phyloP scores from a whole-genome alignment of 2,113 vertebrate genomes.

The Lathamus discolor region DNA sequence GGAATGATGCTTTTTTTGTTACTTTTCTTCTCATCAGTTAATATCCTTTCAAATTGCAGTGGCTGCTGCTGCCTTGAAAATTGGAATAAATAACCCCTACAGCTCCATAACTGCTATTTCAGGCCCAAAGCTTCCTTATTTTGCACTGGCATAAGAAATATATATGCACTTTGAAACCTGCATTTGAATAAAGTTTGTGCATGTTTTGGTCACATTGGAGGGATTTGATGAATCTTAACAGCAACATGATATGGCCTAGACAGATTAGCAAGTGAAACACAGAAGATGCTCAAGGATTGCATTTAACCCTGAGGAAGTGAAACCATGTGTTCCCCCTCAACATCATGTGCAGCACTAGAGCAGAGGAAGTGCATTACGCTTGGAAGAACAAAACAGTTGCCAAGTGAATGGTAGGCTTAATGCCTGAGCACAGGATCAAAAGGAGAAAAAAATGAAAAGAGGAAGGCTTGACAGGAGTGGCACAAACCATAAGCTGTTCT shows the following conservation, averaged over 20 bases:
- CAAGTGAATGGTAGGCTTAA: not conserved
- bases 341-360: not conserved
- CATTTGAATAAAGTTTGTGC: not conserved
- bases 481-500: not conserved
- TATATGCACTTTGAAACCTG: not conserved
- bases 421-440: not conserved
- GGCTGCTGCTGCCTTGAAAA: not conserved
- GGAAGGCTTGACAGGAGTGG: not conserved
- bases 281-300: not conserved
- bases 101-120: not conserved
- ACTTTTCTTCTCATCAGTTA: not conserved
- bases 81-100: not conserved
- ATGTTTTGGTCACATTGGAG: accelerated
- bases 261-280: not conserved
- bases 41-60: not conserved
- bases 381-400: not conserved
- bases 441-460: not conserved
- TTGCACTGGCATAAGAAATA: not conserved
- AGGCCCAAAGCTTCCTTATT: not conserved
- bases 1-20: not conserved
- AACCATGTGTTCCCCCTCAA: not conserved
- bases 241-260: not conserved
- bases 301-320: not conserved
- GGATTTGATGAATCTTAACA: not conserved
- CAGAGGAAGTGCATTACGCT: not conserved